Conservation (phyloP, 2,113 vertebrate species). For the Neofelis nebulosa region DNA sequence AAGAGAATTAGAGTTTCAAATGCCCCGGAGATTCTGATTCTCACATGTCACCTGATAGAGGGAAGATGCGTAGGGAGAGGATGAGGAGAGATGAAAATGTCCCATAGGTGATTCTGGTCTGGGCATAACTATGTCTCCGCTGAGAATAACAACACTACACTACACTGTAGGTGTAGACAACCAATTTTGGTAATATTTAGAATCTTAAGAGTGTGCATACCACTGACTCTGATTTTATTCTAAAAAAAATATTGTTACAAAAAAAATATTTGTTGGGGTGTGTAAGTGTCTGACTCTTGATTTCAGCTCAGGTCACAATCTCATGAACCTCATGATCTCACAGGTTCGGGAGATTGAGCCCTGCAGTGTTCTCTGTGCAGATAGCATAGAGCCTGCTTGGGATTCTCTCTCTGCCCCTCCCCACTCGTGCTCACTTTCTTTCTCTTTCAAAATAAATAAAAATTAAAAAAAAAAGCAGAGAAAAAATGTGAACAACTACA, state of each 20-base stretch:
- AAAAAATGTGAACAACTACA: background rate
- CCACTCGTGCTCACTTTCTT: too few species aligned
- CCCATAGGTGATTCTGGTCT: background rate
- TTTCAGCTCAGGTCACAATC: too few species aligned
- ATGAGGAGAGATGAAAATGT: background rate
- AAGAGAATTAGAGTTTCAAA: background rate
- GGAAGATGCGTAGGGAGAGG: background rate
- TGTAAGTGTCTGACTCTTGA: too few species aligned
- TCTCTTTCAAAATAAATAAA: too few species aligned
- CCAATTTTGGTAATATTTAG: background rate
- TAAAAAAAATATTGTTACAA: constrained; percentile 21
- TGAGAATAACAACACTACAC: background rate
- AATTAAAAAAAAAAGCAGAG: too few species aligned
- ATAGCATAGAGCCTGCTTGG: too few species aligned
- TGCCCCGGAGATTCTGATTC: background rate
- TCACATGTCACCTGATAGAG: background rate
- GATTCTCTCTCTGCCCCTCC: too few species aligned
- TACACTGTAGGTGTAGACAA: background rate
- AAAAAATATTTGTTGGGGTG: background rate
- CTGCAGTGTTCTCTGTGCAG: too few species aligned
- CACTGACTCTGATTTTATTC: background rate
- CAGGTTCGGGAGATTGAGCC: too few species aligned
- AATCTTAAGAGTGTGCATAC: background rate
- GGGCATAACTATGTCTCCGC: background rate
- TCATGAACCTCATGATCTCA: too few species aligned